Conservation (phyloP, 1,140 invertebrate species). For the Panulirus ornatus region DNA sequence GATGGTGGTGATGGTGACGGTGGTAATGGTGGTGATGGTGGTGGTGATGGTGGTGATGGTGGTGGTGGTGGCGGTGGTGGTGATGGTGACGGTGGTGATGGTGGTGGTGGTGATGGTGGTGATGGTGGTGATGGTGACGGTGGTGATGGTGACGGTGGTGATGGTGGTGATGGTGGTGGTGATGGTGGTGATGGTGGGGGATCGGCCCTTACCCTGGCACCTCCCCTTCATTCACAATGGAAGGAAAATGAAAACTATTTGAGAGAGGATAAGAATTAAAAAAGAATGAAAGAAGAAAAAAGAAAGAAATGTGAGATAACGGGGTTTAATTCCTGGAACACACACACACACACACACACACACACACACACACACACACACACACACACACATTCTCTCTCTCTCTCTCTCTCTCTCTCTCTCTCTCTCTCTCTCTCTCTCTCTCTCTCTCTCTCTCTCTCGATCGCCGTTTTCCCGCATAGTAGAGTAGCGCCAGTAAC, state of each 20-base stretch:
- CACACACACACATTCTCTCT: too few species aligned
- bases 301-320: background rate
- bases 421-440: conserved; percentile 20
- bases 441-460: too few species aligned
- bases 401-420: background rate
- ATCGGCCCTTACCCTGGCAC: too few species aligned
- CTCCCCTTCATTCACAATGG: too few species aligned
- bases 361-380: background rate
- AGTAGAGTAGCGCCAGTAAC: too few species aligned
- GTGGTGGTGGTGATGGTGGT: background rate
- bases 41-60: background rate
- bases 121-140: background rate
- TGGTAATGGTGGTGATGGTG: background rate
- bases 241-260: too few species aligned
- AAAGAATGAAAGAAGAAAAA: background rate
- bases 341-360: background rate
- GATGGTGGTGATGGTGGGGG: background rate
- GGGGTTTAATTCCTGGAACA: background rate
- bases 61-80: background rate
- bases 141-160: background rate
- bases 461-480: background rate
- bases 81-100: background rate
- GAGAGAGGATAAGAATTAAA: background rate
- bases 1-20: background rate
- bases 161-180: background rate